Conservation (phyloP, 2,113 vertebrate species). For the Indri indri region DNA sequence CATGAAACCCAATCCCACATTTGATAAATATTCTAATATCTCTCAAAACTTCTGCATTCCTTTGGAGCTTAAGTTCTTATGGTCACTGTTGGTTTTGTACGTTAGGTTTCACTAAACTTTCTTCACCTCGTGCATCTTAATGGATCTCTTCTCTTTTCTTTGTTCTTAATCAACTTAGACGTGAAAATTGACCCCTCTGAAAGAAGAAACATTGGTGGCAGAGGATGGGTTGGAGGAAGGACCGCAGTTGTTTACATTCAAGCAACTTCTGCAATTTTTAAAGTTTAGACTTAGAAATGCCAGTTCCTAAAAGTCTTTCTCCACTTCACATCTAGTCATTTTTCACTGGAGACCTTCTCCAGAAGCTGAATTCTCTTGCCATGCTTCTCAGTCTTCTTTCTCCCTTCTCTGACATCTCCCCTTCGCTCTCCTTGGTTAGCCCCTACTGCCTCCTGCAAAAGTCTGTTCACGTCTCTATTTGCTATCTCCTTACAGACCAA, state of each 20-base stretch:
- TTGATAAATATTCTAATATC: background rate
- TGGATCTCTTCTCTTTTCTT: background rate
- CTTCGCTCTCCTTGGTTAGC: background rate
- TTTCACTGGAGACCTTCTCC: background rate
- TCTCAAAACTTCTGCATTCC: background rate
- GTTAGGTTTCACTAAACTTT: background rate
- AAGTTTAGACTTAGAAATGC: background rate
- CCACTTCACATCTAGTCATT: background rate
- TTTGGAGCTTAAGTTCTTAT: background rate
- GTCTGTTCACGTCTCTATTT: background rate
- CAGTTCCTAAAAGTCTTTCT: background rate
- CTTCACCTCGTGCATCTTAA: background rate
- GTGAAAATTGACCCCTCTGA: background rate
- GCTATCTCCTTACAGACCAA: background rate
- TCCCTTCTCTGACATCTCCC: background rate
- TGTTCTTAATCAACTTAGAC: background rate
- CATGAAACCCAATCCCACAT: background rate
- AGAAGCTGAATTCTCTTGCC: background rate
- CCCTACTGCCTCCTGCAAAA: background rate
- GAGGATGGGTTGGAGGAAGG: too few relatives aligned
- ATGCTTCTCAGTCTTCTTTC: background rate
- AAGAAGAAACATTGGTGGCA: background rate
- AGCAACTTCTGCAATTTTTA: background rate
- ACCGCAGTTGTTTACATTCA: background rate
- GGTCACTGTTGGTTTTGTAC: background rate